phyloP scores from a whole-genome alignment of 2,113 vertebrate genomes.

The Cryptotis parvus region DNA sequence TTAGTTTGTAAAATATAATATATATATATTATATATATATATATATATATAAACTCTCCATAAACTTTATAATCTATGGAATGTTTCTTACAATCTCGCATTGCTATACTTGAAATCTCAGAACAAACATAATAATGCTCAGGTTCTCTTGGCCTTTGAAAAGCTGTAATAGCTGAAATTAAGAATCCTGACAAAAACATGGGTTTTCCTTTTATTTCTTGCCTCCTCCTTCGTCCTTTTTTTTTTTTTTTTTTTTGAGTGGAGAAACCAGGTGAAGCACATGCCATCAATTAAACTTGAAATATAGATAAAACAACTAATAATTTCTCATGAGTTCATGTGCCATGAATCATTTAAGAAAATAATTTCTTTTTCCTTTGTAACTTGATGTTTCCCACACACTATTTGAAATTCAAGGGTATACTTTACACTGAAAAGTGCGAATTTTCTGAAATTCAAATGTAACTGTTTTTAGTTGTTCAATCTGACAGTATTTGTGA shows the following conservation, averaged over 20 bases:
- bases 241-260: neutral
- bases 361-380: conserved; percentile 24
- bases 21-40: too few species aligned
- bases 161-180: neutral
- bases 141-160: neutral
- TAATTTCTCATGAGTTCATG: neutral
- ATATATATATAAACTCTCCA: neutral
- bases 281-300: conserved; percentile 29
- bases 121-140: neutral
- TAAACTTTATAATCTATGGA: conserved; percentile 12
- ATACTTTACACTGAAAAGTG: neutral
- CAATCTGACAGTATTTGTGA: conserved; percentile 34
- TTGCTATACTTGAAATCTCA: neutral
- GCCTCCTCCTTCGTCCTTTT: neutral
- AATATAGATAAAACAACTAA: neutral
- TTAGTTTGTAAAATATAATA: conserved; percentile 3
- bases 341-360: neutral
- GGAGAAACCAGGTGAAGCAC: neutral
- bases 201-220: neutral
- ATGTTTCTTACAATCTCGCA: neutral
- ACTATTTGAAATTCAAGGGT: neutral
- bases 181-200: neutral
- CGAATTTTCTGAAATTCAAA: conserved; percentile 42
- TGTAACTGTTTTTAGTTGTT: conserved; percentile 48
- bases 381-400: neutral